A percentile compares a stretch with the other conserved stretches of the same genome.
phyloP scores from a whole-genome alignment of 2,888 invertebrate genomes.

The Lycia hirtaria region DNA sequence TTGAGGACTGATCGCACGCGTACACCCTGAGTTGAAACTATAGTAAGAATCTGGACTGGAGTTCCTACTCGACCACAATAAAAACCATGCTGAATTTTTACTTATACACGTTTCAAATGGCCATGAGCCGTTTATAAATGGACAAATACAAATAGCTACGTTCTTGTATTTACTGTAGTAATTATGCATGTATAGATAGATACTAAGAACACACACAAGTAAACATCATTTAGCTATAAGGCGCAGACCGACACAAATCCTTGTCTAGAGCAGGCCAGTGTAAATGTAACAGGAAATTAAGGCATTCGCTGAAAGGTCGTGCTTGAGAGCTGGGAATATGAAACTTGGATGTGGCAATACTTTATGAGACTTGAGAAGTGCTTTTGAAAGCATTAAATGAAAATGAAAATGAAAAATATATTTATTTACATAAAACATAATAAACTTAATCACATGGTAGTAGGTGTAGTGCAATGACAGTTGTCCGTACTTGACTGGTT shows the following conservation, averaged over 20 bases:
- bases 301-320: constrained; percentile 59
- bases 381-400: too few species aligned
- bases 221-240: constrained; percentile 39
- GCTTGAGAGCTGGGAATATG: constrained; percentile 25
- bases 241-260: constrained; percentile 51
- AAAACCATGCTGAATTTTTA: too few species aligned
- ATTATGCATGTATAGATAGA: not conserved
- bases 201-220: constrained; percentile 17
- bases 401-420: not conserved
- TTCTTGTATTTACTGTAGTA: not conserved
- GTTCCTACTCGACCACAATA: too few species aligned
- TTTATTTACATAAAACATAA: too few species aligned
- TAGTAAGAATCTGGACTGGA: too few species aligned
- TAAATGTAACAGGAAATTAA: constrained; percentile 68
- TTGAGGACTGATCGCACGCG: too few species aligned
- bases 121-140: not conserved
- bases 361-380: too few species aligned
- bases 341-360: constrained; percentile 24
- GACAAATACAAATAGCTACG: not conserved
- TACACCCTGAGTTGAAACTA: too few species aligned
- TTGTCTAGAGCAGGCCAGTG: constrained; percentile 50
- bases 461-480: too few species aligned
- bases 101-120: too few species aligned
- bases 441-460: too few species aligned
- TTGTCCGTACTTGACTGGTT: too few species aligned